Evolutionary conservation across 2,888 invertebrate genomes (phyloP), one percentile per base, ranked within the genome.

Genomic region (Acanthopleura granulata): DNA sequence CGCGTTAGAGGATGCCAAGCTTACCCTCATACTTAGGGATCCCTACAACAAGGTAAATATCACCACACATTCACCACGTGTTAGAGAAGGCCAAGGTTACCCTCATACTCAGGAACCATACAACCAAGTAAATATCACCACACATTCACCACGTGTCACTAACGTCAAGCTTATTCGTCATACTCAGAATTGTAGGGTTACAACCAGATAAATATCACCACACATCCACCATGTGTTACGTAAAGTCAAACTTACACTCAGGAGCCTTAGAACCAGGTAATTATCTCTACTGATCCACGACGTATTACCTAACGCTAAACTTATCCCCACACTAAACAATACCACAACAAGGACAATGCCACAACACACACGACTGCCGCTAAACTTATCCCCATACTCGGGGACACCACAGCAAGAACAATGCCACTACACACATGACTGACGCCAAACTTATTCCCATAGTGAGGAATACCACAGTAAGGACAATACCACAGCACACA

Each of bases 391-490:
- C 76, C 86, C 49, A 40, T 40, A 40, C 40, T 40, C n/a, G 76
- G 86, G 71, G 80, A 86, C 76, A 85, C 86, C 29, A 79, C 78
- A 62, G 83, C 85, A 72, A 85, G 85, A 85, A 85, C 74, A 57
- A 72, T 30, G 40, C 9, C 40, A 40, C 9, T 40, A 9, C n/a
- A 40, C 40, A 40, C 9, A 40, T 40, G 9, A 3, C 40, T 9
- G 40, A 40, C 40, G 40, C 40, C 40, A 83, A 82, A 74, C 79
- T 86, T 69, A 82, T 86, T 40, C 75, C 85, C 49, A 83, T 85
- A 72, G 75, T 86, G 18, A 76, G 86, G 69, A 80, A 86, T 75
- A 85, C 86, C 29, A 79, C 78, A 62, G 83, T 85, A 3, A 40
- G 4, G 40, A 6, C 3, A 40, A 40, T 40, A 9, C 9, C 40